Conservation (phyloP, 2,888 invertebrate species). For the Cataglyphis rosenhaueri region DNA sequence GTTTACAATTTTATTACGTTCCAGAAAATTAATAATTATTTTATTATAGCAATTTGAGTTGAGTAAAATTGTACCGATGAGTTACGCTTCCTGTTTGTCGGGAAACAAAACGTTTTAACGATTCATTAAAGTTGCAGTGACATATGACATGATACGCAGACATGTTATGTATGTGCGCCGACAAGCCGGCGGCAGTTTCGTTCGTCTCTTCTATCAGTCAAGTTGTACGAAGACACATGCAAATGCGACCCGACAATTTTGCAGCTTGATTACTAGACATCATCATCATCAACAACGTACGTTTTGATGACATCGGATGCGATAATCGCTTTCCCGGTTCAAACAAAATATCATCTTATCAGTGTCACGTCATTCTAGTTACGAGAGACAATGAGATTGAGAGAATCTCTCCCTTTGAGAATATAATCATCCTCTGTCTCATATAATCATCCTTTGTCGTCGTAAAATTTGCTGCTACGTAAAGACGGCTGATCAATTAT, state of each 20-base stretch:
- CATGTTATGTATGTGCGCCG: not conserved
- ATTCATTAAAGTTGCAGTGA: conserved; percentile 10
- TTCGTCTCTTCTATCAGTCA: not conserved
- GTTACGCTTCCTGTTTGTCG: not conserved
- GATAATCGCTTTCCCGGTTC: not conserved
- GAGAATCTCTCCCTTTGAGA: not conserved
- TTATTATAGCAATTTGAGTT: conserved; percentile 12
- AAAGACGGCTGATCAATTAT: not conserved
- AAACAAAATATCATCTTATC: not conserved
- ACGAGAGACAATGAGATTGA: not conserved
- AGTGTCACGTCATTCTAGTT: not conserved
- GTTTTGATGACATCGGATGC: conserved; percentile 32
- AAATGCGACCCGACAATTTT: conserved; percentile 33
- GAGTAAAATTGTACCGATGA: not conserved
- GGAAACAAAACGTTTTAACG: not conserved
- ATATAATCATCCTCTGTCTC: not conserved
- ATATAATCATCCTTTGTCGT: not conserved
- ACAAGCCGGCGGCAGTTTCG: not conserved
- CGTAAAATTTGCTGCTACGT: not conserved
- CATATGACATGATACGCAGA: not conserved
- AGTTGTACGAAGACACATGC: not conserved
- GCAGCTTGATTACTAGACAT: conserved; percentile 36
- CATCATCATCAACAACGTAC: conserved; percentile 27
- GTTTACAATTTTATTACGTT: not conserved
- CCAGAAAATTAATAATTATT: conserved; percentile 16